phyloP scores from a whole-genome alignment of 2,797 vertebrate genomes.

The Cuculus canorus region DNA sequence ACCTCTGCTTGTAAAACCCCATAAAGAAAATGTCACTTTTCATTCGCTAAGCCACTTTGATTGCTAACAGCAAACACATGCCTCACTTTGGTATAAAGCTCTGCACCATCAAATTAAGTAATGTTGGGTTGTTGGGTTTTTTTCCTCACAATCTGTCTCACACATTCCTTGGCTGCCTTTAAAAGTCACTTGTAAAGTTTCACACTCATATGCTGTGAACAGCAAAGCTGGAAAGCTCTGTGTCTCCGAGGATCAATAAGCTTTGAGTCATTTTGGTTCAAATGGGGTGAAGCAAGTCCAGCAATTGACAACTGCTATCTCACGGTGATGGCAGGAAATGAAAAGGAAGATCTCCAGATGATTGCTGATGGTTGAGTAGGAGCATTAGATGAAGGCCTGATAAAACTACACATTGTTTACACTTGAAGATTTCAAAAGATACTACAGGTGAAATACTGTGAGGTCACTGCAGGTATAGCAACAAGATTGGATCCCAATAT shows the following conservation, averaged over 20 bases:
- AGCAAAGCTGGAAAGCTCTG: background rate
- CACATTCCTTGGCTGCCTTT: constrained; percentile 64
- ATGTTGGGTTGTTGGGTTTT: background rate
- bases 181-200: constrained; percentile 69
- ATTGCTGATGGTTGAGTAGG: background rate
- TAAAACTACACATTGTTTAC: background rate
- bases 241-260: constrained; percentile 45
- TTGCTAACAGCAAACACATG: constrained; percentile 62
- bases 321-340: background rate
- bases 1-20: constrained; percentile 30
- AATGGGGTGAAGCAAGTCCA: background rate
- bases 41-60: constrained; percentile 57
- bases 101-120: constrained; percentile 67
- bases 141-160: constrained; percentile 62
- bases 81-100: constrained; percentile 55
- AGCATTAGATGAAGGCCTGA: background rate
- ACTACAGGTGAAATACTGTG: background rate
- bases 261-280: background rate
- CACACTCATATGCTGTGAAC: constrained; percentile 33
- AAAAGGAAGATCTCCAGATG: background rate
- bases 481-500: background rate
- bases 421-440: background rate
- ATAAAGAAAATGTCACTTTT: constrained; percentile 70
- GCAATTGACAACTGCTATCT: constrained; percentile 56
- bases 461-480: background rate